Percentiles rank a stretch among this genome's conserved stretches.
phyloP scores from a whole-genome alignment of 2,113 vertebrate species.

The Zootoca vivipara region DNA sequence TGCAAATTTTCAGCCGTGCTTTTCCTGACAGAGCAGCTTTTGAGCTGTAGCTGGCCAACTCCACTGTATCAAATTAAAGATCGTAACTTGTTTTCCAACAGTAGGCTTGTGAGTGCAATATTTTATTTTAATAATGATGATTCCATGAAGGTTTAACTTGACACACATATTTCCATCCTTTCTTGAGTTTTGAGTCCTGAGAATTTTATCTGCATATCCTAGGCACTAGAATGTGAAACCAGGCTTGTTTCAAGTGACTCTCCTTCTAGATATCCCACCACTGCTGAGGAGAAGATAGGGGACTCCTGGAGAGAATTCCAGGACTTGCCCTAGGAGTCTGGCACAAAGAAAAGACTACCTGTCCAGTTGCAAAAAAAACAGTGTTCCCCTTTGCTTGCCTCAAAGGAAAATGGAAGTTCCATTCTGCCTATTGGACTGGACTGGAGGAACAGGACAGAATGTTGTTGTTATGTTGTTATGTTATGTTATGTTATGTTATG shows the following conservation, averaged over 20 bases:
- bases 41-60: conserved; percentile 38
- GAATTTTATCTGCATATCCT: background rate
- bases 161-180: background rate
- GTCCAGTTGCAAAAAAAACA: background rate
- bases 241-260: background rate
- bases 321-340: background rate
- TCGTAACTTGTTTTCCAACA: conserved; percentile 38
- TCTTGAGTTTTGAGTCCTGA: background rate
- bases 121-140: conserved; percentile 13
- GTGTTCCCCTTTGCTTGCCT: background rate
- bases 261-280: background rate
- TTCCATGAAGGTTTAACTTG: conserved; percentile 24
- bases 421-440: background rate
- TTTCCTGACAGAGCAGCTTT: conserved; percentile 51
- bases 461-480: no score
- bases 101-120: conserved; percentile 15
- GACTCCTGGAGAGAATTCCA: background rate
- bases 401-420: background rate
- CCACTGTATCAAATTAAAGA: conserved; percentile 33
- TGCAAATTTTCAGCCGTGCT: conserved; percentile 56
- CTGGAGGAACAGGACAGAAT: background rate
- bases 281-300: background rate
- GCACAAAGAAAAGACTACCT: background rate
- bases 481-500: no score
- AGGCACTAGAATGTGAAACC: background rate